These are phyloP conservation scores for Craseonycteris thonglongyai DNA, from an alignment of 2,113 vertebrate species.

Conservation along the genomic window DNA sequence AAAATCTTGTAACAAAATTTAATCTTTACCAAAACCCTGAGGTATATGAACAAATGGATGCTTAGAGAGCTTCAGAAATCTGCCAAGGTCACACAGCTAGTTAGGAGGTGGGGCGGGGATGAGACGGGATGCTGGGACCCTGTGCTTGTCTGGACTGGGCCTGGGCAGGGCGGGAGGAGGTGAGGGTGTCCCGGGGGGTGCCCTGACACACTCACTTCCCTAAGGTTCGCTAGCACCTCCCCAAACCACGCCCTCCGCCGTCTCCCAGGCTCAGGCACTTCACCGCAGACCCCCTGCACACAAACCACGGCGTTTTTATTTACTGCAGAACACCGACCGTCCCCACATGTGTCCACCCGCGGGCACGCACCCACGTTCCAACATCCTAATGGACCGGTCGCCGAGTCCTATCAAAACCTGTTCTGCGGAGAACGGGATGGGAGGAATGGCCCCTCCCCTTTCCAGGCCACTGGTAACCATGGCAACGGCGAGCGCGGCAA, in stretches of 20 bases:
- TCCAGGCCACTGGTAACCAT: conserved; percentile 60
- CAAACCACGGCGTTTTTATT: background rate
- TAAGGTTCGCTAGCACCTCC: background rate
- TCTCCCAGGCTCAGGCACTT: background rate
- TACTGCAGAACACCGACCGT: background rate
- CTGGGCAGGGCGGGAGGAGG: accelerated
- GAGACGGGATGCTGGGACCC: background rate
- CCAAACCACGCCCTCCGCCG: background rate
- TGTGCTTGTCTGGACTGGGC: background rate
- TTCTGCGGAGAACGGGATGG: background rate
- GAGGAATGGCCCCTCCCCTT: conserved; percentile 30
- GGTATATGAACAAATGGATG: background rate
- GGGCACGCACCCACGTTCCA: background rate
- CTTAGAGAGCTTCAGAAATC: background rate
- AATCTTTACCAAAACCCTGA: background rate
- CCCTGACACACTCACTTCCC: background rate
- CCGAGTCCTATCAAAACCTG: background rate
- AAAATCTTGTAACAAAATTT: conserved; percentile 20
- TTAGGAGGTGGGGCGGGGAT: background rate
- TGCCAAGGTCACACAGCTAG: conserved; percentile 45
- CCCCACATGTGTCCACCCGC: background rate
- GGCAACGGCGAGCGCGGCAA: background rate
- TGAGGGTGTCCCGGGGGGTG: background rate
- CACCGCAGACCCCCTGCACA: background rate
- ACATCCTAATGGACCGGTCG: background rate